Conservation (phyloP, 2,888 invertebrate genomes). For the Acanthopleura granulata region DNA sequence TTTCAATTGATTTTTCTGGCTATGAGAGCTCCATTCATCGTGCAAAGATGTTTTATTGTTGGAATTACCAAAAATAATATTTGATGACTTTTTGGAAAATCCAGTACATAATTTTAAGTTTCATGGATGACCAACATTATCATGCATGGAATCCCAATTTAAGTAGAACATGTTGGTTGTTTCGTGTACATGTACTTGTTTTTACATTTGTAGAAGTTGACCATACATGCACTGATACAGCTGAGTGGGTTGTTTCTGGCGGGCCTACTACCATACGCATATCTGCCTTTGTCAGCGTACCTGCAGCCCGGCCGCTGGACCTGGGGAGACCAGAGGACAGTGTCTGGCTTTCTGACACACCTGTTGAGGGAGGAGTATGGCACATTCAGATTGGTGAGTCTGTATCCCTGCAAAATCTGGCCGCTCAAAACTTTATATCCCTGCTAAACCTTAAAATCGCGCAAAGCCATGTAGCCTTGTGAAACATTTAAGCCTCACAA, state of each 20-base stretch:
- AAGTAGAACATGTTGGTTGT: not conserved
- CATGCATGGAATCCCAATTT: not conserved
- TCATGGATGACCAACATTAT: too few relatives aligned
- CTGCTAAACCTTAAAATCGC: too few relatives aligned
- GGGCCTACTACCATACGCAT: constrained; percentile 63
- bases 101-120: too few relatives aligned
- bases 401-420: too few relatives aligned
- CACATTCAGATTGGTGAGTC: constrained; percentile 59
- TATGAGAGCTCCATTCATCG: not conserved
- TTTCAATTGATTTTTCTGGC: not conserved
- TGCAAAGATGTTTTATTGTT: not conserved
- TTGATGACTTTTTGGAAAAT: too few relatives aligned
- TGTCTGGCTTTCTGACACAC: constrained; percentile 60
- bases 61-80: too few relatives aligned
- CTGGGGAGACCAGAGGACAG: constrained; percentile 65
- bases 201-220: constrained; percentile 30
- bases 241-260: constrained; percentile 33
- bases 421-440: too few relatives aligned
- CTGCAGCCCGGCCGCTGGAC: constrained; percentile 58
- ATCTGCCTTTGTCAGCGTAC: constrained; percentile 59
- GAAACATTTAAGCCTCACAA: too few relatives aligned
- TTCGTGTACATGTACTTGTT: not conserved
- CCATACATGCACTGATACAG: constrained; percentile 21
- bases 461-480: too few relatives aligned
- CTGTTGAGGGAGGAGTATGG: constrained; percentile 64